Percentiles rank a stretch among this genome's conserved stretches.
Conservation (phyloP, 2,797 vertebrate species). For the Gymnothorax reevesii region DNA sequence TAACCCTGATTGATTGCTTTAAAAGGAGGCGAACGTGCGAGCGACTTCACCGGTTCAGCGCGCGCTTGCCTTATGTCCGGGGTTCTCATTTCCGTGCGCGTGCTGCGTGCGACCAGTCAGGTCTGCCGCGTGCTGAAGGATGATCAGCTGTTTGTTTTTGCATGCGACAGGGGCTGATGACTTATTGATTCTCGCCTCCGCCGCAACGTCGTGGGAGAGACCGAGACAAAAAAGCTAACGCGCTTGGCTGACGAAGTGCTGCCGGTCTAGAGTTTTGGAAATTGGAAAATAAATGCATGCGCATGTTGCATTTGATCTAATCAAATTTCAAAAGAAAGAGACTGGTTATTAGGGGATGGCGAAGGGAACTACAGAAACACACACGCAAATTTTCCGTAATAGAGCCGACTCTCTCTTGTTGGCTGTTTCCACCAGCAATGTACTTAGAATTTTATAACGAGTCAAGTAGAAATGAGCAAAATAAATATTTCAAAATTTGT, state of each 20-base stretch:
- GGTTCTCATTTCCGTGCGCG: not conserved
- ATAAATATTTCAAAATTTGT: not conserved
- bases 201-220: slow-evolving; percentile 45
- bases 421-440: not conserved
- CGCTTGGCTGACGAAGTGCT: slow-evolving; percentile 42
- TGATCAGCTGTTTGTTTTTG: slow-evolving; percentile 57
- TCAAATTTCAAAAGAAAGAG: slow-evolving; percentile 33
- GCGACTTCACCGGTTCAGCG: not conserved
- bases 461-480: not conserved
- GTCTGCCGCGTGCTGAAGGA: slow-evolving; percentile 46
- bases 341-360: not conserved
- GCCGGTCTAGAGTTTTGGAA: slow-evolving; percentile 48
- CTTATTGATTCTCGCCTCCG: slow-evolving; percentile 60
- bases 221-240: slow-evolving; percentile 31
- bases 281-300: slow-evolving; percentile 48
- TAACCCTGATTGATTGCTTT: not conserved
- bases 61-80: not conserved
- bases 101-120: slow-evolving; percentile 15
- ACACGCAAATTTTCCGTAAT: not conserved
- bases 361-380: not conserved
- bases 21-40: not conserved
- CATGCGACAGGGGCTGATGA: slow-evolving; percentile 54
- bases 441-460: not conserved
- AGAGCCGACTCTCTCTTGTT: not conserved
- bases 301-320: slow-evolving; percentile 51